Evolutionary conservation across 1,140 invertebrate genomes (phyloP).

Genomic region (Magallana angulata): DNA sequence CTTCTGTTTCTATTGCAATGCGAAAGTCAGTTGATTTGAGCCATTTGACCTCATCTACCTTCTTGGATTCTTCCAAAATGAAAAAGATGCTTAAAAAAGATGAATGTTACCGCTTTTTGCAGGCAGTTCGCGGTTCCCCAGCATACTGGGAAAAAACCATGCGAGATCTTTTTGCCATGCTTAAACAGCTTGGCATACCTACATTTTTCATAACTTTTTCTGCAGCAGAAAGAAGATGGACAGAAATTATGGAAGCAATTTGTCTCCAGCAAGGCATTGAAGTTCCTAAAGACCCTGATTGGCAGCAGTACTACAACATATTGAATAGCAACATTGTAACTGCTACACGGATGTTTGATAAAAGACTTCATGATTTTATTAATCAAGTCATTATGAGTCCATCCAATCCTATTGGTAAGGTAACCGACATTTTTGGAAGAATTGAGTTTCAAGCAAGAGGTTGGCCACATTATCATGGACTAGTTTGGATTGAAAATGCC

Average conservation of each 20-base stretch:
- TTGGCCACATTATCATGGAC: slow-evolving; percentile 77
- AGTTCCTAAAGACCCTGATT: background rate
- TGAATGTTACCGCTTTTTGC: slow-evolving; percentile 28
- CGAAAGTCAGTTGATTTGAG: slow-evolving; percentile 22
- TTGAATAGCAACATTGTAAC: slow-evolving; percentile 23
- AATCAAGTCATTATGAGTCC: slow-evolving; percentile 45
- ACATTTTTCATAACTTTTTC: slow-evolving; percentile 31
- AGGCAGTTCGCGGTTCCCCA: slow-evolving; percentile 25
- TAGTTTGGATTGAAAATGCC: slow-evolving; percentile 76
- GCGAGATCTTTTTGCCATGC: slow-evolving; percentile 34
- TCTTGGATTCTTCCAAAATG: slow-evolving; percentile 12
- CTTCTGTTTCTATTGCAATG: slow-evolving; percentile 36
- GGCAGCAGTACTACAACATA: slow-evolving; percentile 27
- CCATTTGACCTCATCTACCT: background rate
- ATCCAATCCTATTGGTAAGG: slow-evolving; percentile 49
- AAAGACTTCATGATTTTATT: slow-evolving; percentile 38
- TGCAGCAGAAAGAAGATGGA: slow-evolving; percentile 23
- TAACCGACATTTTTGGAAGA: slow-evolving; percentile 65
- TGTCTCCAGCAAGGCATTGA: background rate
- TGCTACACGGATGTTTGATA: slow-evolving; percentile 16
- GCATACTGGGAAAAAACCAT: slow-evolving; percentile 40
- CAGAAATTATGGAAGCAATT: slow-evolving; percentile 12
- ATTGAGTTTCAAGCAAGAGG: slow-evolving; percentile 80
- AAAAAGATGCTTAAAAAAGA: slow-evolving; percentile 16
- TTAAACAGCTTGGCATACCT: slow-evolving; percentile 41